Evolutionary conservation across 2,113 vertebrate genomes (phyloP), one percentile per base, ranked within the genome.

Genomic region (Oxygymnocypris stewartii): DNA sequence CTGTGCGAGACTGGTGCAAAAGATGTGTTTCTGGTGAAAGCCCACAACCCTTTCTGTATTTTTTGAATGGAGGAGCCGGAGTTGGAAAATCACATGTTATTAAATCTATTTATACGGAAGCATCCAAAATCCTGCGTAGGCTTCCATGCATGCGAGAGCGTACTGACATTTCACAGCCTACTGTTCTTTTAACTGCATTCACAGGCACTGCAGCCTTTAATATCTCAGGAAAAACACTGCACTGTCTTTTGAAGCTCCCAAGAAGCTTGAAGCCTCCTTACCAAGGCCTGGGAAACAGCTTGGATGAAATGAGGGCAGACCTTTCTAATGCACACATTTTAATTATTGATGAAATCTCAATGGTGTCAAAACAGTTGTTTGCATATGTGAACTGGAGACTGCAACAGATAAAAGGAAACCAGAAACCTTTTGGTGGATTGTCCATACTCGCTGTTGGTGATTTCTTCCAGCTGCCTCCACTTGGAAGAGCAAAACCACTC

Each of bases 341-440:
- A 10, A 47, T 90, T 2, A 89, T 88, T 31, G 85, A 90, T 65
- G 81, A 88, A 59, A 47, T 89, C 5, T 88, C 85, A 3, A 89
- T 90, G 87, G 65, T 92, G 11, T 91, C 89, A 18, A 89, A 89
- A 54, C 44, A 67, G 1, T 61, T 90, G 0, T 88, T 89, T 88
- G 87, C 87, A 2, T 90, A 89, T 84, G 79, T 87, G 23, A 80
- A 89, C 47, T 76, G 59, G 74, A 88, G 86, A 87, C 42, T 86
- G 6, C 76, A 87, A 49, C 51, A 79, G 54, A 87, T 90, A 2
- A 91, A 89, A 88, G 88, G 87, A 0, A 87, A 14, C 10, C 57
- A 87, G 7, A 89, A 67, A 82, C 65, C 86, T 0, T 89, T 90
- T 85, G 71, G 89, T 47, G 88, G 85, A n/a, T 63, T 89, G 10